Conservation (phyloP, 2,113 vertebrate genomes). For the Donacobius atricapilla region DNA sequence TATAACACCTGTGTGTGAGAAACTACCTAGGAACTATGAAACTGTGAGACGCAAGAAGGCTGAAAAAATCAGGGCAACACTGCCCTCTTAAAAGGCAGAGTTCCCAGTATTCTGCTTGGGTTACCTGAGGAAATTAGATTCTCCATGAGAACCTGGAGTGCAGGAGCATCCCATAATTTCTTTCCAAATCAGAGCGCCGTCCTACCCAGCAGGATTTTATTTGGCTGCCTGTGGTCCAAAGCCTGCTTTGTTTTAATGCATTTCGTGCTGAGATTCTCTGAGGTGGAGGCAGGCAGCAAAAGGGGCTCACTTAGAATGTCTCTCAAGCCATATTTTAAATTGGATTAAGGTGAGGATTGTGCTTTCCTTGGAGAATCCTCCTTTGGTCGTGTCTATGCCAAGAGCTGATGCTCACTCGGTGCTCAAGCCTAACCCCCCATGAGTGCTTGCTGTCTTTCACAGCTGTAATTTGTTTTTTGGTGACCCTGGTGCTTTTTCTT, state of each 20-base stretch:
- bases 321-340: background rate
- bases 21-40: no score
- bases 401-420: background rate
- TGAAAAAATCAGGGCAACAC: no score
- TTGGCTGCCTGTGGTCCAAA: background rate
- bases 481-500: background rate
- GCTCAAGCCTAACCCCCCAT: background rate
- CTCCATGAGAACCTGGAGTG: background rate
- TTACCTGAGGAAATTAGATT: background rate
- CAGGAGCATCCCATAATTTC: background rate
- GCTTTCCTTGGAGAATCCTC: background rate
- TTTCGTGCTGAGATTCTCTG: background rate
- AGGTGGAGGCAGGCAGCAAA: background rate
- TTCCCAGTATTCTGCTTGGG: background rate
- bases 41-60: no score
- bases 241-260: background rate
- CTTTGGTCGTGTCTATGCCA: background rate
- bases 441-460: background rate
- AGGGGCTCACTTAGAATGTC: background rate
- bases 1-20: no score
- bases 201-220: background rate
- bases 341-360: background rate
- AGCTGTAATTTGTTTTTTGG: background rate
- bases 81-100: background rate
- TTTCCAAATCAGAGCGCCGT: fast-evolving